Base-by-base conservation (phyloP, 2,113 vertebrate genomes). In the Vidua chalybeata region DNA sequence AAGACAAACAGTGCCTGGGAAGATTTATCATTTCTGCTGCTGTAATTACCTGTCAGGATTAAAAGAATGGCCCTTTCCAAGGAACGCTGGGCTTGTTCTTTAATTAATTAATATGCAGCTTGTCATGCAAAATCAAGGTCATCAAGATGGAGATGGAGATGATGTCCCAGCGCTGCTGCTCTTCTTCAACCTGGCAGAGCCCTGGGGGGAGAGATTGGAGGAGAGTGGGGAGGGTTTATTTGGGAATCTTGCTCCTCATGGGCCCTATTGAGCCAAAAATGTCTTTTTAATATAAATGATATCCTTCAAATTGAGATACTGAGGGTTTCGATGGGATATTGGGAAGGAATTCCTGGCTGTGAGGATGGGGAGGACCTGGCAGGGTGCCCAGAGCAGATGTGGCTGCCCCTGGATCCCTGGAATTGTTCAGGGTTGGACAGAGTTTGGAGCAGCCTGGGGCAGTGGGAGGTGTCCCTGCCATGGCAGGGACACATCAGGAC, bases 111-210 rank as follows among this genome's bases (percentile, higher is more conserved):
- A 90, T 94, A 80, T 93, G 95, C 63, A 41, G 71, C 78, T 90
- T 92, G 96, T 95, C 96, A 76, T 21, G 78, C 46, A 54, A 73
- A 90, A 96, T 96, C 94, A 96, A 97, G 95, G 95, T 96, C 95
- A 90, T 52, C 35, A 52, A 46, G 94, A 93, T 48, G 39, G 88
- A 91, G 76, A 77, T 69, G 87, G 35, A 88, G 82, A 87, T n/a
- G 67, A 64, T 85, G 74, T n/a, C 31, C 81, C 27, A 8, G 41
- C 8, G 7, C n/a, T 0, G 5, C 49, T 54, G 78, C 67, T 76
- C 66, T 45, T 67, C 54, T 54, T 5, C 45, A 84, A 63, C 46
- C 52, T 52, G 46, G 31, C 46, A 24, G 11, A 31, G 35, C 54
- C 43, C 49, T 6, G 41, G 11, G 12, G 17, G 61, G 19, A 86